Evolutionary conservation across 2,888 invertebrate species (phyloP), one percentile per base, ranked within the genome.

Genomic region (Mythimna impura): DNA sequence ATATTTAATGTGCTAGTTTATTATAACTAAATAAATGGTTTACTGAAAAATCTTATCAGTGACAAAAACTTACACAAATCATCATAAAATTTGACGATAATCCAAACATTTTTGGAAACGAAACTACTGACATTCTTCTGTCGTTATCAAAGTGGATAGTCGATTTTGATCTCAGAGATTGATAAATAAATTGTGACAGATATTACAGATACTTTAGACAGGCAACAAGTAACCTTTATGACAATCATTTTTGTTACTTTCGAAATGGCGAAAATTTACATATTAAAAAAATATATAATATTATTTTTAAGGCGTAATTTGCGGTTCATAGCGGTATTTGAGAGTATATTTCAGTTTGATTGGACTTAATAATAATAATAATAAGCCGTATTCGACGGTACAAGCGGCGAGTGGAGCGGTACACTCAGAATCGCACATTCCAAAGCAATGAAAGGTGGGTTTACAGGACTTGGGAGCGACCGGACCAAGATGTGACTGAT

Each of bases 121-220:
- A n/a, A 22, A 58, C 78, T 84, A 43, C 84, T 85, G 85, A 61
- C 1, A 57, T 67, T 64, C 0, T 17, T 7, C 60, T 77, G 66
- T 55, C 2, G 1, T 20, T 40, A 66, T 25, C 61, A 80, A 66
- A 73, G n/a, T 66, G 36, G 36, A 68, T 57, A 66, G 67, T 78
- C 72, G 76, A 64, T 69, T 78, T 72, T 76, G 83, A 87, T 86
- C 78, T 50, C 57, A 30, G 20, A 72, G 68, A 79, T 81, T 83
- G 87, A 88, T 87, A 84, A 81, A 81, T 75, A 79, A 75, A 73
- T 73, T 80, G 76, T 84, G 81, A 76, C 80, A 84, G 86, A 83
- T 80, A 81, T 78, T 76, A 58, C 68, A 55, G 22, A 72, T 62
- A 80, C 66, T 80, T 80, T 64, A 67, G 69, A 81, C 81, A 75